A percentile compares a stretch with the other conserved stretches of the same genome.
These are phyloP conservation scores for Aptenodytes patagonicus DNA, from an alignment of 2,113 vertebrate species.

Conservation along the genomic window DNA sequence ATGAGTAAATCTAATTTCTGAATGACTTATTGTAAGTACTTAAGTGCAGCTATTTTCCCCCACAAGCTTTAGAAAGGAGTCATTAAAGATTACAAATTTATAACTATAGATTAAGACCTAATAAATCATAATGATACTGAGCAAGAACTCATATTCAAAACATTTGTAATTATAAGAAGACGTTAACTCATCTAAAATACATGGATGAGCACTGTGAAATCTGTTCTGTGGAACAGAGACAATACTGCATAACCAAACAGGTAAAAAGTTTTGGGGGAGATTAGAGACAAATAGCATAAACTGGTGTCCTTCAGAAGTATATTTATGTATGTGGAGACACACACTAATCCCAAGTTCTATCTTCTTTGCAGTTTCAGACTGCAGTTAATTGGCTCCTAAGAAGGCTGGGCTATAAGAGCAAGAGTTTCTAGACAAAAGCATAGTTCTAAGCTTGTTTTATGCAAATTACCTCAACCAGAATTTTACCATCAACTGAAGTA, in stretches of 20 bases:
- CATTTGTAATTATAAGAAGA: neutral
- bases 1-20: conserved; percentile 1
- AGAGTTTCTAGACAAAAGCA: neutral
- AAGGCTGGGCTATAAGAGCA: neutral
- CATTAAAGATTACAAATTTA: neutral
- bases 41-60: neutral
- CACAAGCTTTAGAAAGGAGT: neutral
- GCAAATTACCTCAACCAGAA: neutral
- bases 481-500: neutral
- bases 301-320: neutral
- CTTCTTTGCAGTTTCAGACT: neutral
- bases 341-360: neutral
- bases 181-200: neutral
- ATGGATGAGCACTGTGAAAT: neutral
- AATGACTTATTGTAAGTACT: neutral
- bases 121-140: neutral
- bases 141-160: neutral
- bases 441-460: neutral
- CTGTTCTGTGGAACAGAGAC: neutral
- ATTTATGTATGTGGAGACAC: neutral
- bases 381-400: neutral
- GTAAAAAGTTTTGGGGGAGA: neutral
- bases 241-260: neutral
- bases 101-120: neutral
- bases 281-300: neutral